These are phyloP conservation scores for Brachypteracias leptosomus DNA, from an alignment of 2,113 vertebrate species.

Conservation along the genomic window DNA sequence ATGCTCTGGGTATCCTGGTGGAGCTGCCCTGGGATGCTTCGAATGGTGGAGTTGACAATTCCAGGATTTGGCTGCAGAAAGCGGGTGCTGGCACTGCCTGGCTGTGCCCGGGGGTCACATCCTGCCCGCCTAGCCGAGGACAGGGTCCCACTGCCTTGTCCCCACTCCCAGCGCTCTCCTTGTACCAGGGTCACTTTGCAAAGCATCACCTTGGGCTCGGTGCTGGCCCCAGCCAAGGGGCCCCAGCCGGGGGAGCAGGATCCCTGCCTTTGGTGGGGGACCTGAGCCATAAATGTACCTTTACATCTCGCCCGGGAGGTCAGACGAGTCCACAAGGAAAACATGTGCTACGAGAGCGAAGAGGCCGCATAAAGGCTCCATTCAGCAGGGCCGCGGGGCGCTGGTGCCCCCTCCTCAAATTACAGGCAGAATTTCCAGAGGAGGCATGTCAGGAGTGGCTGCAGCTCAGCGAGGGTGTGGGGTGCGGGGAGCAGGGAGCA, in stretches of 20 bases:
- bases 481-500: no score
- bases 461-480: neutral
- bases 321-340: conserved; percentile 37
- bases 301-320: conserved; percentile 35
- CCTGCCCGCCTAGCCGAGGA: neutral
- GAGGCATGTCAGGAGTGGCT: neutral
- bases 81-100: neutral
- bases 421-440: conserved; percentile 40
- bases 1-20: neutral
- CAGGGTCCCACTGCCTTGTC: neutral
- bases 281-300: conserved; percentile 48
- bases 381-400: conserved; percentile 48
- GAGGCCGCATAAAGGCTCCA: conserved; percentile 50
- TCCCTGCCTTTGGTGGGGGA: neutral
- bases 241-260: neutral
- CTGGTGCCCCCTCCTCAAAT: conserved; percentile 65
- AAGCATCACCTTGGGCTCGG: neutral
- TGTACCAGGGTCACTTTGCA: neutral
- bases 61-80: neutral
- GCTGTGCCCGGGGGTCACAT: neutral
- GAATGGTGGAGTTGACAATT: neutral
- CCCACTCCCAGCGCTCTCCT: fast-evolving
- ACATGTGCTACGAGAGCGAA: neutral
- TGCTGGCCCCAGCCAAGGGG: neutral
- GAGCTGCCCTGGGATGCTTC: neutral